Evolutionary conservation across 2,888 invertebrate genomes (phyloP).

Genomic region (Blastobasis adustella): DNA sequence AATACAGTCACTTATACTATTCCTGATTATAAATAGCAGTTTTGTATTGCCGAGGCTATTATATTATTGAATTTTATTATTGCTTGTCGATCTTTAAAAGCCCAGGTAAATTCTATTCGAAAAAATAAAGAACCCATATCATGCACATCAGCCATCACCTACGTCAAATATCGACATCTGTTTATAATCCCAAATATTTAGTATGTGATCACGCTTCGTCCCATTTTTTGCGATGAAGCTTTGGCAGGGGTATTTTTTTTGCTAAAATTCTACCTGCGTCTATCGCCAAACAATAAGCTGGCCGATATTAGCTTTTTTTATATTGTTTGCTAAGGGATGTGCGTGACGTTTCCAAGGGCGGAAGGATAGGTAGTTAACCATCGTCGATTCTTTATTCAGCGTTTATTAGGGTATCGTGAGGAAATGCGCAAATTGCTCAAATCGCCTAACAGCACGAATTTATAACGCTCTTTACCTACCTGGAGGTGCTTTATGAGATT

Average conservation of each 20-base stretch:
- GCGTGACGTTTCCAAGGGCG: conserved; percentile 66
- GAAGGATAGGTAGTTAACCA: conserved; percentile 60
- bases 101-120: conserved; percentile 28
- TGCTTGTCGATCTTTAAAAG: conserved; percentile 6
- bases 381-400: conserved; percentile 42
- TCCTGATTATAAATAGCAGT: too few species aligned
- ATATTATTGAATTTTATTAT: conserved; percentile 1
- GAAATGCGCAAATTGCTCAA: conserved; percentile 56
- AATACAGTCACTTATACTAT: too few species aligned
- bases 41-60: background rate
- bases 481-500: conserved; percentile 6
- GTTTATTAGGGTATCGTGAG: conserved; percentile 50
- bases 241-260: conserved; percentile 38
- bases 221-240: conserved; percentile 47
- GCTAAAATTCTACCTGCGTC: conserved; percentile 55
- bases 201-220: conserved; percentile 53
- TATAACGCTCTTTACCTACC: conserved; percentile 5
- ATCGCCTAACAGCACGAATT: conserved; percentile 22
- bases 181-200: conserved; percentile 54
- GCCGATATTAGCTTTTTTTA: conserved; percentile 41
- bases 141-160: conserved; percentile 30
- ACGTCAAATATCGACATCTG: conserved; percentile 56
- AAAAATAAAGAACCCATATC: conserved; percentile 46
- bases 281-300: conserved; percentile 48
- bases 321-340: conserved; percentile 57